Percentiles rank a stretch among this genome's conserved stretches.
phyloP scores from a whole-genome alignment of 53 echinoderm and acorn worm genomes.

The Actinopyga echinites region DNA sequence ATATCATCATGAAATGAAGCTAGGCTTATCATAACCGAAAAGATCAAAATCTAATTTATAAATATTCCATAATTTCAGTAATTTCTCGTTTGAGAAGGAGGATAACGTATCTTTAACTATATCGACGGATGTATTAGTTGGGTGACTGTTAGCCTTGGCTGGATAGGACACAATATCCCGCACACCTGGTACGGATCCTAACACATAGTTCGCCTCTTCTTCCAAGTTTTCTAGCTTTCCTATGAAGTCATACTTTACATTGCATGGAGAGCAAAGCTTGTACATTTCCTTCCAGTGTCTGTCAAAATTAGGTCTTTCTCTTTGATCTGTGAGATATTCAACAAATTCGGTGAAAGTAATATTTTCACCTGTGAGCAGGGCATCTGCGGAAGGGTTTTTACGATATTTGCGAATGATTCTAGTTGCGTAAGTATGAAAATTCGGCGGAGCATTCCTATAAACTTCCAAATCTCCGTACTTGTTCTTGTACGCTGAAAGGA shows the following conservation, averaged over 20 bases:
- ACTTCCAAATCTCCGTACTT: conserved; percentile 62
- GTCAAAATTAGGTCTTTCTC: conserved; percentile 50
- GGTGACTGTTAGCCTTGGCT: conserved; percentile 64
- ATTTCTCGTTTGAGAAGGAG: conserved; percentile 32
- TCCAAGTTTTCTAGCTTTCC: conserved; percentile 66
- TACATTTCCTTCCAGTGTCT: conserved; percentile 79
- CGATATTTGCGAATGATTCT: conserved; percentile 55
- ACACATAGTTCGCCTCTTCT: conserved; percentile 63
- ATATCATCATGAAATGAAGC: conserved; percentile 46
- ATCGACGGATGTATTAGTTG: conserved; percentile 49
- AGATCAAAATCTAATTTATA: conserved; percentile 62
- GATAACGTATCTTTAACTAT: conserved; percentile 35
- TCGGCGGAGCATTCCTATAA: conserved; percentile 48
- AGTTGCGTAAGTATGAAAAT: conserved; percentile 51
- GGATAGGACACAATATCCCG: conserved; percentile 42
- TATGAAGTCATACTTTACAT: conserved; percentile 63
- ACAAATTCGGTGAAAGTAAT: conserved; percentile 64
- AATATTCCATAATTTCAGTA: conserved; percentile 56
- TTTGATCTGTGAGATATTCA: conserved; percentile 49
- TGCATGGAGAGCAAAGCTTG: conserved; percentile 71
- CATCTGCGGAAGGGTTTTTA: conserved; percentile 33
- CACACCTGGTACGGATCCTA: conserved; percentile 31
- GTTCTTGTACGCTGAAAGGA: conserved; percentile 67
- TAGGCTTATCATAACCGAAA: conserved; percentile 68
- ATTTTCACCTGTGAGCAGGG: conserved; percentile 45